These are phyloP conservation scores for Pseudomyrmex flavicornis DNA, from an alignment of 1,140 invertebrate genomes.

Conservation along the genomic window DNA sequence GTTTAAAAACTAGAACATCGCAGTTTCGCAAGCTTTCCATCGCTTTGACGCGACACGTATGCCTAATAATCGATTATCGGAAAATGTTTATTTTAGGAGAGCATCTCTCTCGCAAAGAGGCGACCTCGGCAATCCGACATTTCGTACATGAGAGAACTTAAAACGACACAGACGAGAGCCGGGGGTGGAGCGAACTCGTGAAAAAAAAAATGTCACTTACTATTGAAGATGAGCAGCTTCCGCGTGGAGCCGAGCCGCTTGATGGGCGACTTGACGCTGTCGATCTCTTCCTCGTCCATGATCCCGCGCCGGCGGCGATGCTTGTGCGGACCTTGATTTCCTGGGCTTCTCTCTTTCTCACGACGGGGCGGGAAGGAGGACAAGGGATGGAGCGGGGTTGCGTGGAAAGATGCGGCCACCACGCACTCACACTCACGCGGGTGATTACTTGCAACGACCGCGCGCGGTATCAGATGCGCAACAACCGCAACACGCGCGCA, in stretches of 20 bases:
- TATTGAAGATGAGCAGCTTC: slow-evolving; percentile 90
- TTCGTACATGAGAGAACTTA: too few relatives aligned
- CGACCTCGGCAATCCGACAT: too few relatives aligned
- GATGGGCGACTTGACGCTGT: slow-evolving; percentile 89
- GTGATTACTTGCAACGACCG: background rate
- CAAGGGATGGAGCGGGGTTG: background rate
- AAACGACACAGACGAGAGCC: too few relatives aligned
- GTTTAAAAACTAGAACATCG: background rate
- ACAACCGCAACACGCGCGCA: background rate
- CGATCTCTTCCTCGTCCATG: slow-evolving; percentile 90
- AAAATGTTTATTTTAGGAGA: slow-evolving; percentile 50
- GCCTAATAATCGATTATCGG: slow-evolving; percentile 51
- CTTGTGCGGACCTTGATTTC: slow-evolving; percentile 25
- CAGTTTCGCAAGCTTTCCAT: background rate
- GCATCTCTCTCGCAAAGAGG: background rate
- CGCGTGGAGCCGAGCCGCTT: slow-evolving; percentile 91
- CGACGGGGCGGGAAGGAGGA: background rate
- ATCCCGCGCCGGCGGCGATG: slow-evolving; percentile 27
- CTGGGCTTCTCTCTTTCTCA: slow-evolving; percentile 3
- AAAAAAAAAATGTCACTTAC: too few relatives aligned
- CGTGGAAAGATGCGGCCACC: slow-evolving; percentile 1
- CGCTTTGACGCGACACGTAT: slow-evolving; percentile 27
- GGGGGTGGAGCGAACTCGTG: too few relatives aligned
- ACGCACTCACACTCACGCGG: background rate
- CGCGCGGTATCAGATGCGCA: background rate